phyloP scores from a whole-genome alignment of 2,888 invertebrate species.

The Acholoe squamosa region DNA sequence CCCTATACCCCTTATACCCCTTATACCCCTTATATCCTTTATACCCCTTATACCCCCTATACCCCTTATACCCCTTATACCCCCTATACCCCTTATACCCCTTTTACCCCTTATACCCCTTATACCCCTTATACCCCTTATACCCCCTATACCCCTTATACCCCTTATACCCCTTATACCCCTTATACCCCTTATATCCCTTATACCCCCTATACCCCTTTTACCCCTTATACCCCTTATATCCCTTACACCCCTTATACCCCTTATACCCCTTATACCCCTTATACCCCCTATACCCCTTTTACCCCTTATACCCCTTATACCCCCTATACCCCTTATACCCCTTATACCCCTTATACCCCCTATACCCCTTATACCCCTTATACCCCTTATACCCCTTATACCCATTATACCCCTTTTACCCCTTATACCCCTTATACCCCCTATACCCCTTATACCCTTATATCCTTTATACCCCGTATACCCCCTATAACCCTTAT shows the following conservation, averaged over 20 bases:
- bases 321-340: too few species aligned
- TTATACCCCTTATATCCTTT: too few species aligned
- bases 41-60: too few species aligned
- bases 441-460: background rate
- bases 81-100: background rate
- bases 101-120: too few species aligned
- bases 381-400: background rate
- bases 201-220: too few species aligned
- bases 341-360: background rate
- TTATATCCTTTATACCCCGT: background rate
- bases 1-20: background rate
- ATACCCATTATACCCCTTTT: background rate
- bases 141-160: too few species aligned
- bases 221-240: too few species aligned
- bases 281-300: background rate
- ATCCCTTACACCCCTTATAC: too few species aligned
- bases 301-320: too few species aligned
- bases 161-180: too few species aligned
- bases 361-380: background rate
- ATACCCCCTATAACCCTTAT: constrained; percentile 2
- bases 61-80: background rate
- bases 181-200: background rate
- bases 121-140: too few species aligned
- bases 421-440: background rate
- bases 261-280: too few species aligned